Evolutionary conservation across 1,140 invertebrate genomes (phyloP).

Genomic region (Brachionus rotundiformis): DNA sequence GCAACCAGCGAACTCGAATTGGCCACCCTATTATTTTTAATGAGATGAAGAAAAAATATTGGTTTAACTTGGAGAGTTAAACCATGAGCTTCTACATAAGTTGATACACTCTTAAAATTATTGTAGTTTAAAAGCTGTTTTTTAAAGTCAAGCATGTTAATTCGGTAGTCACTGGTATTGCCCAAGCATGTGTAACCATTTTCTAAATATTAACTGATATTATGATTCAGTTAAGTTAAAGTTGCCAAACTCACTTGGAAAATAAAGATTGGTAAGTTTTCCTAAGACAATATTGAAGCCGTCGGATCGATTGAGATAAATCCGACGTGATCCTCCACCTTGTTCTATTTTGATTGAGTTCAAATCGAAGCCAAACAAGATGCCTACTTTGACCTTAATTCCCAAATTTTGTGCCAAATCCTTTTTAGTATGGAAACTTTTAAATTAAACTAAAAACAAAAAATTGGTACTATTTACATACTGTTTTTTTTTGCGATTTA

Average conservation of each 20-base stretch:
- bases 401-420: not conserved
- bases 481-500: not conserved
- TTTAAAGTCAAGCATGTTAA: constrained; percentile 45
- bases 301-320: not conserved
- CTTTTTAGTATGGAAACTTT: not conserved
- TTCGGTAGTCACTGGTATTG: not conserved
- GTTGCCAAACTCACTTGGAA: constrained; percentile 14
- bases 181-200: constrained; percentile 36
- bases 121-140: not conserved
- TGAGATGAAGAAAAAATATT: constrained; percentile 37
- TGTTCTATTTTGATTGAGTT: not conserved
- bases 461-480: too few species aligned
- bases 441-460: not conserved
- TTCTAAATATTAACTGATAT: not conserved
- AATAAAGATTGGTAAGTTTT: constrained; percentile 35
- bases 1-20: not conserved
- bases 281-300: not conserved
- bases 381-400: constrained; percentile 17
- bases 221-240: not conserved
- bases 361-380: not conserved
- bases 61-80: constrained; percentile 20
- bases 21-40: not conserved
- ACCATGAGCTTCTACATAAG: constrained; percentile 22
- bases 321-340: not conserved
- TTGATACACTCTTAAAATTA: not conserved